phyloP scores from a whole-genome alignment of 2,888 invertebrate genomes.

The Pristionchus exspectatus region DNA sequence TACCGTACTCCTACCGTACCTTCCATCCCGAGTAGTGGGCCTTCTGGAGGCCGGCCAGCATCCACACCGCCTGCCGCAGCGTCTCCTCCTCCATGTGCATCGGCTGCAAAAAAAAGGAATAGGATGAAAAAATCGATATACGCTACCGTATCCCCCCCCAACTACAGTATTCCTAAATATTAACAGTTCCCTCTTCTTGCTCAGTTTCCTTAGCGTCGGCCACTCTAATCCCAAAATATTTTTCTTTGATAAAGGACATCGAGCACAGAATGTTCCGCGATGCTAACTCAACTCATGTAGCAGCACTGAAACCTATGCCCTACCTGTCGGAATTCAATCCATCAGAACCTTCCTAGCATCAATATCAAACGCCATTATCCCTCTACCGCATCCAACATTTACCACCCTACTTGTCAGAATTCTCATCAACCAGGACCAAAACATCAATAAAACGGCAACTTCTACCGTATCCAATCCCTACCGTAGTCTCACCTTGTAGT shows the following conservation, averaged over 20 bases:
- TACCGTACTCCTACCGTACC: constrained; percentile 39
- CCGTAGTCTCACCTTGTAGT: constrained; percentile 24
- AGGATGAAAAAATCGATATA: background rate
- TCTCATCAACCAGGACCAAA: too few species aligned
- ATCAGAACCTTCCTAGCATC: too few species aligned
- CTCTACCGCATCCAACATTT: too few species aligned
- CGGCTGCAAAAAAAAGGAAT: constrained; percentile 78
- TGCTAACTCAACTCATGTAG: too few species aligned
- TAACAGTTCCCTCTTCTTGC: background rate
- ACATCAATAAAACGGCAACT: too few species aligned
- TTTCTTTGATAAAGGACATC: too few species aligned
- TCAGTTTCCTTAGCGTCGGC: too few species aligned
- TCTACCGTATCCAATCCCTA: too few species aligned
- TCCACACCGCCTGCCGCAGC: constrained; percentile 90
- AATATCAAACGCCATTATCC: too few species aligned
- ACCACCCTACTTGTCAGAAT: background rate
- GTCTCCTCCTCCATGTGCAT: constrained; percentile 86
- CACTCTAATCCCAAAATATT: too few species aligned
- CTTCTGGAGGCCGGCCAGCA: constrained; percentile 84
- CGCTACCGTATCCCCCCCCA: background rate
- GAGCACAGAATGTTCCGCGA: too few species aligned
- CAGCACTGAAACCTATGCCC: background rate
- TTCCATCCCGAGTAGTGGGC: constrained; percentile 8
- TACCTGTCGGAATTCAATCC: background rate
- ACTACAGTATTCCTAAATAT: background rate